Conservation (phyloP, 2,113 vertebrate genomes). For the Jacana jacana region DNA sequence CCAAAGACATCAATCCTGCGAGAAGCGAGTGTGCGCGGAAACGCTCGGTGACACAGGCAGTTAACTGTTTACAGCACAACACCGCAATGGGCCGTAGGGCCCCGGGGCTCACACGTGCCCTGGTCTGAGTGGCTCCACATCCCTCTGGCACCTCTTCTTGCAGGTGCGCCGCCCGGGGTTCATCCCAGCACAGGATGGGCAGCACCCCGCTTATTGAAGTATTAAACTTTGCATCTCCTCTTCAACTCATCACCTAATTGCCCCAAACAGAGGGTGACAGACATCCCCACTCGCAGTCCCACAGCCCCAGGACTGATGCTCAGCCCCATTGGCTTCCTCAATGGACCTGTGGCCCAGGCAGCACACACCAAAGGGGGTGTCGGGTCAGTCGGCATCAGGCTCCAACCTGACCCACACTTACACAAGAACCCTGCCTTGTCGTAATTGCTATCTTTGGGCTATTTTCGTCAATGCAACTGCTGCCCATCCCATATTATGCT, state of each 20-base stretch:
- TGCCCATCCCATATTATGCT: not conserved
- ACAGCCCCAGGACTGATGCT: not conserved
- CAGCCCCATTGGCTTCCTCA: not conserved
- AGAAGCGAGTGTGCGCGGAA: not conserved
- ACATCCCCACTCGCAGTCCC: not conserved
- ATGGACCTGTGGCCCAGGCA: not conserved
- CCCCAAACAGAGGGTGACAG: not conserved
- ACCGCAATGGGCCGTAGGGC: accelerated
- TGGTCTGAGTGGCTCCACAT: accelerated
- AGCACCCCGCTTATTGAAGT: accelerated
- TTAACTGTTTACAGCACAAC: not conserved
- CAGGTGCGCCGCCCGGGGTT: not conserved
- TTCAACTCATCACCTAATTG: not conserved
- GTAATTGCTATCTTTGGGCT: not conserved
- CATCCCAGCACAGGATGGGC: not conserved
- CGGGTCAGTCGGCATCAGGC: not conserved
- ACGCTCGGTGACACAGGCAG: not conserved
- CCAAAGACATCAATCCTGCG: not conserved
- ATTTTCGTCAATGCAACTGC: not conserved
- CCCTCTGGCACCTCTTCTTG: not conserved
- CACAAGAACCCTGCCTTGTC: not conserved
- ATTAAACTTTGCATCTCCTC: not conserved
- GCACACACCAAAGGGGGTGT: not conserved
- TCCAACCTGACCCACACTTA: accelerated
- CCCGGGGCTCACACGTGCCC: not conserved